phyloP scores from a whole-genome alignment of 92 coral and sea anemone species.

The Palythoa heliodiscus region DNA sequence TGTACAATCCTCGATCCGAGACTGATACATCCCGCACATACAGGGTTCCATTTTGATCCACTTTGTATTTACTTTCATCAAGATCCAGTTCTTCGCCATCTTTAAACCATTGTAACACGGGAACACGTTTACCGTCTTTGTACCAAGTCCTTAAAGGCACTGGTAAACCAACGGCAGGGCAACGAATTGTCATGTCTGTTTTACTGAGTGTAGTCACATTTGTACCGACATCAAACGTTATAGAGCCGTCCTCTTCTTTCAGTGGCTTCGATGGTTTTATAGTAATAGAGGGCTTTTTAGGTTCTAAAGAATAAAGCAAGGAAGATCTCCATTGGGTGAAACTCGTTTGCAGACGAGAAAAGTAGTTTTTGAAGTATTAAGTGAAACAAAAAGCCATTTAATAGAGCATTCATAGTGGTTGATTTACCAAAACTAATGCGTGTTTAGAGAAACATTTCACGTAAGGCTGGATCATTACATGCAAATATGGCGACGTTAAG shows the following conservation, averaged over 20 bases:
- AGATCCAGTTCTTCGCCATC: conserved; percentile 14
- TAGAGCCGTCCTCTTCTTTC: background rate
- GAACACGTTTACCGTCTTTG: conserved; percentile 57
- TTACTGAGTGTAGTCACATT: conserved; percentile 46
- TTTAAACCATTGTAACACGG: conserved; percentile 29
- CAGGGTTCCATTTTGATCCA: conserved; percentile 32
- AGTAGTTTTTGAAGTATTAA: too few relatives aligned
- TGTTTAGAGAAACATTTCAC: too few relatives aligned
- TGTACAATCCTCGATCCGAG: conserved; percentile 64
- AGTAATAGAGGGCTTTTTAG: background rate
- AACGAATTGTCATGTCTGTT: conserved; percentile 67
- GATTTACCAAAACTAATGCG: too few relatives aligned
- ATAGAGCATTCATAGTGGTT: too few relatives aligned
- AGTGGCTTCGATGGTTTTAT: background rate
- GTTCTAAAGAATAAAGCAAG: background rate
- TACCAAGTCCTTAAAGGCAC: conserved; percentile 69
- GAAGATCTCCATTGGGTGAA: too few relatives aligned
- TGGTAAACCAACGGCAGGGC: conserved; percentile 80
- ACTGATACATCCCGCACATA: conserved; percentile 28
- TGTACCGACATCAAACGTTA: background rate
- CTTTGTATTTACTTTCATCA: conserved; percentile 13
- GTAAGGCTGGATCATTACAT: too few relatives aligned
- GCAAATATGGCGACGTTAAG: too few relatives aligned
- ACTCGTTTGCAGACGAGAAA: too few relatives aligned
- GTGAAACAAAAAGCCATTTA: too few relatives aligned